Evolutionary conservation across 1,140 invertebrate genomes (phyloP), one percentile per base, ranked within the genome.

Genomic region (Danaus melanippus): DNA sequence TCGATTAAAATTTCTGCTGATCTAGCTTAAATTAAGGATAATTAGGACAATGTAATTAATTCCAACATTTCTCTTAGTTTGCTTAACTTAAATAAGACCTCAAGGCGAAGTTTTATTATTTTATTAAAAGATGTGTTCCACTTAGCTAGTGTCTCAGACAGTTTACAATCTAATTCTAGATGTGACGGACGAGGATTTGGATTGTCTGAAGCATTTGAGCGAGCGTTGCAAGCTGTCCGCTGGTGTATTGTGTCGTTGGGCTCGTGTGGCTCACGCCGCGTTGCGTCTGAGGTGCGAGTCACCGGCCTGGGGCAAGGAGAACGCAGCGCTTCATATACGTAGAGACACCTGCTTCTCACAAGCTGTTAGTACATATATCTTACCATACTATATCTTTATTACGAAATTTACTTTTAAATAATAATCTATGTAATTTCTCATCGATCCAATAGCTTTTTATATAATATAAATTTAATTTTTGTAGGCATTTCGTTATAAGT

Each of bases 281-380:
- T 92, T 97, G 67, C 84, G 95, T 2, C 89, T 98, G 5, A 92
- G 95, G 66, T 82, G 68, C 64, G 80, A 86, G 52, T 60, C 79
- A 8, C 71, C 75, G 12, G 91, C 94, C 75, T 93, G 94, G 73
- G 90, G 76, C 79, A 92, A 79, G 82, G 89, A 79, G 87, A 87
- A 88, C 9, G 91, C 91, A 39, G 88, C 90, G 12, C 85, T 93
- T 12, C 90, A 92, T 56, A 92, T 92, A 47, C 86, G 96, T 53
- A 84, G 96, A 55, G 95, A 98, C 83, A 93, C 97, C 21, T 96
- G 96, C 73, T 97, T 97, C 76, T 95, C 95, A 15, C 96, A 98
- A 87, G 94, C 96, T 50, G 95, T 97, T 85, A 92, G 46, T 50
- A n/a, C n/a, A n/a, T n/a, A 48, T n/a, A 50, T 10, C 0, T n/a